These are phyloP conservation scores for Drosophila paracracens DNA, from an alignment of 2,888 invertebrate genomes.

Conservation along the genomic window DNA sequence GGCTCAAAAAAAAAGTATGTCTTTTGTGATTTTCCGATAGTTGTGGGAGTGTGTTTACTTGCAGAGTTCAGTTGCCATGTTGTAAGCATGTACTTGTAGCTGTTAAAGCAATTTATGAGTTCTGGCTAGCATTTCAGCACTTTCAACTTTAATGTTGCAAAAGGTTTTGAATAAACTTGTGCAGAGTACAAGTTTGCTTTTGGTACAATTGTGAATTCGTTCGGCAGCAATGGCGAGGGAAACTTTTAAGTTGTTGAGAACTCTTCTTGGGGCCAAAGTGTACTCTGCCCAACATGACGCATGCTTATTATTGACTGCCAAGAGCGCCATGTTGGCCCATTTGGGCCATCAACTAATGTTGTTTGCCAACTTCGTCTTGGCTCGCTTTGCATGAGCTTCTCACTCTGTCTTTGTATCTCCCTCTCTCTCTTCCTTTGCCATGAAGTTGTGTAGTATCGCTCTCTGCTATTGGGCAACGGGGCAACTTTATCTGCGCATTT, in stretches of 20 bases:
- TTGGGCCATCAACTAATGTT: slow-evolving; percentile 80
- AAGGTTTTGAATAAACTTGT: slow-evolving; percentile 53
- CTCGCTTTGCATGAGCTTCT: slow-evolving; percentile 45
- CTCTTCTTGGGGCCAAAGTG: slow-evolving; percentile 58
- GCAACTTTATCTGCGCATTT: slow-evolving; percentile 65
- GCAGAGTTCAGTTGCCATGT: background rate
- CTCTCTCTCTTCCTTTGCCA: too few relatives aligned
- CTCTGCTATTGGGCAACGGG: slow-evolving; percentile 41
- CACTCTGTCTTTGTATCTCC: background rate
- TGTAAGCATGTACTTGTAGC: slow-evolving; percentile 12
- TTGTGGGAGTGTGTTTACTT: slow-evolving; percentile 5
- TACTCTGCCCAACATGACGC: slow-evolving; percentile 77
- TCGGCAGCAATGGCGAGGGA: slow-evolving; percentile 11
- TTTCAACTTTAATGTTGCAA: slow-evolving; percentile 50
- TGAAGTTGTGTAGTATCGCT: slow-evolving; percentile 38
- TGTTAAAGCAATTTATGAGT: slow-evolving; percentile 33
- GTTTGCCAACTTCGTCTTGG: slow-evolving; percentile 73
- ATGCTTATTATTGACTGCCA: slow-evolving; percentile 82
- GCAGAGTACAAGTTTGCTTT: slow-evolving; percentile 28
- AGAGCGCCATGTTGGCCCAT: slow-evolving; percentile 75
- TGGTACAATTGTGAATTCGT: slow-evolving; percentile 18
- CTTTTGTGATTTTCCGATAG: background rate
- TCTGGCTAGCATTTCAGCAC: slow-evolving; percentile 35
- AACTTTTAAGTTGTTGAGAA: slow-evolving; percentile 73
- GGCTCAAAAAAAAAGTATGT: background rate